Conservation (phyloP, 2,888 invertebrate species). For the Gymnocheta viridis region DNA sequence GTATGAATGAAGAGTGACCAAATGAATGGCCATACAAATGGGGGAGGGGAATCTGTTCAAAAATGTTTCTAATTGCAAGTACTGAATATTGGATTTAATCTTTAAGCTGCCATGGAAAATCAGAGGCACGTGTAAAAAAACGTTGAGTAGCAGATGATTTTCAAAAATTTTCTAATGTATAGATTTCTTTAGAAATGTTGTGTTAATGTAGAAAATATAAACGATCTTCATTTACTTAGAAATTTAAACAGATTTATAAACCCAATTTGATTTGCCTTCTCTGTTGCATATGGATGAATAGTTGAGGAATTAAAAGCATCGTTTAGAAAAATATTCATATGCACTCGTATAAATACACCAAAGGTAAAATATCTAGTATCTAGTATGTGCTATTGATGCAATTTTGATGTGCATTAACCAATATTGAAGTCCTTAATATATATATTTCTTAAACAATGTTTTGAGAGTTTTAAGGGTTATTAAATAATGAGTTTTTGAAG, state of each 20-base stretch:
- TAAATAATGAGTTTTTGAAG: no score
- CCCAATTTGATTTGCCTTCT: neutral
- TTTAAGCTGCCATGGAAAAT: slow-evolving; percentile 53
- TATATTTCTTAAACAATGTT: no score
- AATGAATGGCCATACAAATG: slow-evolving; percentile 10
- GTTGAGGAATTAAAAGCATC: neutral
- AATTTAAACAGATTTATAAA: neutral
- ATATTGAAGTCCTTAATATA: no score
- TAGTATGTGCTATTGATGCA: neutral
- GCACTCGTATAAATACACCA: neutral
- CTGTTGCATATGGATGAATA: neutral
- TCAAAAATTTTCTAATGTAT: neutral
- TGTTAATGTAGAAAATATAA: neutral
- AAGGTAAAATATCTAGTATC: neutral
- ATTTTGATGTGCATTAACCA: no score
- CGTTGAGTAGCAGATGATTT: neutral
- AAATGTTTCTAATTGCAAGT: slow-evolving; percentile 47
- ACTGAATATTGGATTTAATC: slow-evolving; percentile 16
- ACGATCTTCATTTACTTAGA: neutral
- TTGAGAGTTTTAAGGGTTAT: no score
- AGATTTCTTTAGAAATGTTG: neutral
- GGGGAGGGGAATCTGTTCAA: slow-evolving; percentile 7
- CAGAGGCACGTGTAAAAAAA: slow-evolving; percentile 49
- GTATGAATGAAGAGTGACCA: slow-evolving; percentile 25
- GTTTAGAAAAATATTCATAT: neutral